phyloP scores from a whole-genome alignment of 2,113 vertebrate species.

The Macquaria australasica region DNA sequence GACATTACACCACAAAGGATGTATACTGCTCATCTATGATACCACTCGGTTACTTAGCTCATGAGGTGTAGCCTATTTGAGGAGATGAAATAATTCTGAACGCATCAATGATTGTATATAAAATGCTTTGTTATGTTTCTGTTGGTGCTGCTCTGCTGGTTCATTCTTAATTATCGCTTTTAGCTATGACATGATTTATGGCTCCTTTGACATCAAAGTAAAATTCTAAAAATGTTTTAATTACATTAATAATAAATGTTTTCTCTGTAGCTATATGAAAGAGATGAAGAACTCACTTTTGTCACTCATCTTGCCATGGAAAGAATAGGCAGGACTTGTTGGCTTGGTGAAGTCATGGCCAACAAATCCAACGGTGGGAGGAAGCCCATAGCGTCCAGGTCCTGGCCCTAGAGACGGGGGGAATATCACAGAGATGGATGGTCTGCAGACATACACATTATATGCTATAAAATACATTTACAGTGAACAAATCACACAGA shows the following conservation, averaged over 20 bases:
- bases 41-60: neutral
- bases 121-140: neutral
- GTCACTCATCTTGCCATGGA: constrained; percentile 79
- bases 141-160: too few relatives aligned
- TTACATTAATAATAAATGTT: too few relatives aligned
- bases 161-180: neutral
- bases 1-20: constrained; percentile 17
- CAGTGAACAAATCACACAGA: neutral
- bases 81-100: neutral
- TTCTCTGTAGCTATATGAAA: neutral
- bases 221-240: too few relatives aligned
- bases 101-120: neutral
- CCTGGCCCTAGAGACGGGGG: constrained; percentile 81
- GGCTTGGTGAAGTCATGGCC: constrained; percentile 87
- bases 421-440: neutral
- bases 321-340: constrained; percentile 85
- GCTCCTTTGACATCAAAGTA: neutral
- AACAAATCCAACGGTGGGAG: constrained; percentile 85
- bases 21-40: too few relatives aligned
- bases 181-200: neutral
- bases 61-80: neutral
- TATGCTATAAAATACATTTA: neutral
- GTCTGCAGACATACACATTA: neutral
- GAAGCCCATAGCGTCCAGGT: constrained; percentile 85
- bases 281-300: constrained; percentile 75